Percentiles rank a stretch among this genome's conserved stretches.
Conservation (phyloP, 1,140 invertebrate species). For the Magallana gigas region DNA sequence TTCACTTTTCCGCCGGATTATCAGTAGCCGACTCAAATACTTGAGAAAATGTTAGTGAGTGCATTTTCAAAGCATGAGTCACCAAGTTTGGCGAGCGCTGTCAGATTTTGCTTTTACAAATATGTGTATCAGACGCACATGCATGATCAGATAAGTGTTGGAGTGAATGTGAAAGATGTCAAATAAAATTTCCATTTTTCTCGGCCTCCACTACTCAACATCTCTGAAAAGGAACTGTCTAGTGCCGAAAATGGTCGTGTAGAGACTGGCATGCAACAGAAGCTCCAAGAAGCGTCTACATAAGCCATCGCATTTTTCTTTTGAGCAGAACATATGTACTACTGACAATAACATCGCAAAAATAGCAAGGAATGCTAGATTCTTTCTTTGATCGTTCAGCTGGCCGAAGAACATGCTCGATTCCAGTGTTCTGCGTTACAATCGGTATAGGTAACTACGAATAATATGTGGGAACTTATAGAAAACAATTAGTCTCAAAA, state of each 20-base stretch:
- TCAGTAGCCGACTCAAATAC: constrained; percentile 36
- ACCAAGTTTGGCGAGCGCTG: constrained; percentile 34
- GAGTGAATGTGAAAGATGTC: constrained; percentile 37
- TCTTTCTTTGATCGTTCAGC: no score
- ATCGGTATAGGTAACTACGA: no score
- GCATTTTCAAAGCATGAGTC: constrained; percentile 47
- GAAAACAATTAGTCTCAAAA: no score
- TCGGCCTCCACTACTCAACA: background rate
- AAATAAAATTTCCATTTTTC: constrained; percentile 25
- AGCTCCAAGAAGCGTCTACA: background rate
- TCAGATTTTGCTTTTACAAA: constrained; percentile 13
- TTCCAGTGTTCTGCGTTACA: no score
- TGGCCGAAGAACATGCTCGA: no score
- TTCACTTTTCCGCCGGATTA: constrained; percentile 9
- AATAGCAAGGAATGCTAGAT: background rate
- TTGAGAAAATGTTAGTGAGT: constrained; percentile 45
- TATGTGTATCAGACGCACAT: constrained; percentile 30
- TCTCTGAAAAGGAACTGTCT: background rate
- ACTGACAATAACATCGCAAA: background rate
- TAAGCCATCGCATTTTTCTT: background rate
- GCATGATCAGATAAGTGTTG: constrained; percentile 35
- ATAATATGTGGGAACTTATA: no score
- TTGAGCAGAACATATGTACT: background rate
- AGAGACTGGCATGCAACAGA: background rate
- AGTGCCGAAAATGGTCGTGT: background rate